Evolutionary conservation across 2,113 vertebrate genomes (phyloP).

Genomic region (Podarcis raffonei): DNA sequence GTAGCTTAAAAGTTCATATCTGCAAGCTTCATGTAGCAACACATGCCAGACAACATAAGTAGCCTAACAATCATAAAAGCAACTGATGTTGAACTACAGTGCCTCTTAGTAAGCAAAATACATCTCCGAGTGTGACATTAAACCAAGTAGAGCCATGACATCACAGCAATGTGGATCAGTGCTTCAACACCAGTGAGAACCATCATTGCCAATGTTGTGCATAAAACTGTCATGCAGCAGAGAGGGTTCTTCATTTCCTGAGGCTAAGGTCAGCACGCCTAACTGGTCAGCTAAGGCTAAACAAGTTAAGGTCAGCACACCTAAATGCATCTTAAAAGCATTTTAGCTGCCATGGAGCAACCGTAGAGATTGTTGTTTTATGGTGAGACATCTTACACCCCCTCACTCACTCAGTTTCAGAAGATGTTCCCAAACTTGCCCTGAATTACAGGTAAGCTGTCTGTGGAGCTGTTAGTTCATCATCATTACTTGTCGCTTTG

Average conservation of each 20-base stretch:
- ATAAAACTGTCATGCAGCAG: no score
- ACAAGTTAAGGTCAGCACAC: background rate
- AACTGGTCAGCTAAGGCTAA: background rate
- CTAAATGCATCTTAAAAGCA: background rate
- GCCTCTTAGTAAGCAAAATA: background rate
- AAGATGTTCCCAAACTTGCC: background rate
- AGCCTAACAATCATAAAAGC: background rate
- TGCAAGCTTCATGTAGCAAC: background rate
- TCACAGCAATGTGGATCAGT: background rate
- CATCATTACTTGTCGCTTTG: background rate
- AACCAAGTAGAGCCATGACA: background rate
- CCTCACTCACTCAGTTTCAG: background rate
- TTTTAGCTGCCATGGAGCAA: background rate
- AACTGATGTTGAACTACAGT: background rate
- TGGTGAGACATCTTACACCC: background rate
- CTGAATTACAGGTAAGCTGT: background rate
- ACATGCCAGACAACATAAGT: background rate
- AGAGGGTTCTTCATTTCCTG: background rate
- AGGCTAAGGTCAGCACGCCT: background rate
- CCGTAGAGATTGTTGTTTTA: background rate
- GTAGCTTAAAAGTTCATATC: background rate
- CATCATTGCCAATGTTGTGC: background rate
- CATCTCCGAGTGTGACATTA: background rate
- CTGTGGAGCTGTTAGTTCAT: background rate
- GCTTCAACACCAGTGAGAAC: background rate